Base-by-base conservation (phyloP, 2,113 vertebrate genomes). In the Sorex araneus region DNA sequence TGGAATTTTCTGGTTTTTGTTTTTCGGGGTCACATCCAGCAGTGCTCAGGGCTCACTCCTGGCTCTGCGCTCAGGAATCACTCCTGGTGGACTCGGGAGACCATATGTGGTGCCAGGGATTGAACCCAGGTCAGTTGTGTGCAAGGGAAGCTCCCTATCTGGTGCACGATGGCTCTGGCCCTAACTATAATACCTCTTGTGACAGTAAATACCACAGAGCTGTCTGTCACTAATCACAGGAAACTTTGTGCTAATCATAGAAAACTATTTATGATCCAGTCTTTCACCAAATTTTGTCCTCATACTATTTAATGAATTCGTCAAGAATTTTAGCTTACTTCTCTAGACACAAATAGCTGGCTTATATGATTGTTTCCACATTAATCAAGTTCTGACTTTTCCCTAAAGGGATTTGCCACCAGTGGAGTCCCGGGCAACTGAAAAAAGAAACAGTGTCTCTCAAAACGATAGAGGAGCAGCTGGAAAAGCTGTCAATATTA, bases 201-300 rank as follows among this genome's bases (percentile, higher is more conserved):
- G 84, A 80, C 25, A 81, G 54, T 89, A 64, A 94, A 69, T 50
- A 67, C 34, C 64, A 66, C 34, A 45, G 32, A 89, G 54, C 71
- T 84, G 87, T 30, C n/a, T 47, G 66, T 73, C 57, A 34, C 34
- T 77, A 69, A 73, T 57, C 92, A 77, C 28, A 78, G 12, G 75
- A 50, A 32, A 74, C 27, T 89, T 30, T 25, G 27, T 21, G 13
- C 60, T 63, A 69, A 73, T 64, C 92, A 77, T 25, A 78, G 12
- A 78, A 50, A 32, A 74, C 27, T 89, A 54, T 40, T 80, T 13
- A 19, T 18, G 28, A 85, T 74, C 80, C 12, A 57, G 8, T 28
- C 85, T 93, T 89, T 87, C 78, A 93, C 74, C 90, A 73, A 93
- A 60, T 92, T 34, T 85, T 87, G 70, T 32, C 67, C 74, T 84